Conservation (phyloP, 2,888 invertebrate genomes). For the Conchocele bisecta region DNA sequence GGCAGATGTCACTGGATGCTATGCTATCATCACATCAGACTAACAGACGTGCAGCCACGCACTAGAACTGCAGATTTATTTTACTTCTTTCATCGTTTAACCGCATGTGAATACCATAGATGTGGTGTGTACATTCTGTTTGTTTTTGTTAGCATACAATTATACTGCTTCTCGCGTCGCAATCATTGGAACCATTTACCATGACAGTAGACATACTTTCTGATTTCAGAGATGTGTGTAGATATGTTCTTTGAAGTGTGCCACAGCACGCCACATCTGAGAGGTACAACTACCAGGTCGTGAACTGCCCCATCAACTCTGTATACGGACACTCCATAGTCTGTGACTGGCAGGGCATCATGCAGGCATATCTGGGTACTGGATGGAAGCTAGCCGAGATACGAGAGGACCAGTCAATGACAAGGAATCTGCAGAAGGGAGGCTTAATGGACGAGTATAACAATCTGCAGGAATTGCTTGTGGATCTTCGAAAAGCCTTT, state of each 20-base stretch:
- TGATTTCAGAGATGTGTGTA: slow-evolving; percentile 69
- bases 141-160: no score
- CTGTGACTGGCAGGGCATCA: slow-evolving; percentile 67
- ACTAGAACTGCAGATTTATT: no score
- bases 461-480: slow-evolving; percentile 55
- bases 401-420: slow-evolving; percentile 61
- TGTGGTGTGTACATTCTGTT: no score
- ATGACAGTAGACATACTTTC: neutral
- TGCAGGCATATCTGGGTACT: slow-evolving; percentile 62
- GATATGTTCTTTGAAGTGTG: slow-evolving; percentile 76
- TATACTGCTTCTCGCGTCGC: no score
- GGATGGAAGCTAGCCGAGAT: slow-evolving; percentile 77
- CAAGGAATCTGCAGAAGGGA: neutral
- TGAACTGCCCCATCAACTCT: slow-evolving; percentile 55
- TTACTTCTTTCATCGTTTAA: no score
- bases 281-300: slow-evolving; percentile 68
- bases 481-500: slow-evolving; percentile 78
- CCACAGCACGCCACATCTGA: slow-evolving; percentile 57
- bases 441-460: neutral
- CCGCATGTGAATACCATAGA: no score
- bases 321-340: neutral
- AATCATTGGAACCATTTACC: no score
- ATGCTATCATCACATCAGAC: no score
- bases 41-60: no score
- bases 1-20: no score